Percentiles rank a stretch among this genome's conserved stretches.
Conservation (phyloP, 1,140 invertebrate species). For the Pseudomyrmex sp. region DNA sequence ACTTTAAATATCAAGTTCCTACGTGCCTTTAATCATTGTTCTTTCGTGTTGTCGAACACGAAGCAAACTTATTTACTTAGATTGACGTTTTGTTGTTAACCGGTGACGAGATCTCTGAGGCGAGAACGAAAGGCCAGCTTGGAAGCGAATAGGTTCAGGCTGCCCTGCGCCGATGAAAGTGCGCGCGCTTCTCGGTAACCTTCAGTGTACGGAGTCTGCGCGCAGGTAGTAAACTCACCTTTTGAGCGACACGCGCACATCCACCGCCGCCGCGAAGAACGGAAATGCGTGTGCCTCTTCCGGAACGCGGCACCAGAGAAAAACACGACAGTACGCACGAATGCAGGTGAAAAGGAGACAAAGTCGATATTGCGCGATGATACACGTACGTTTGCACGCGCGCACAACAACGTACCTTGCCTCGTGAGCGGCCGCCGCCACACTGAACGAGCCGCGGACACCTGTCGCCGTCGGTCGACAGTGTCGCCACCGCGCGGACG, state of each 20-base stretch:
- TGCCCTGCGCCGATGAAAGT: slow-evolving; percentile 32
- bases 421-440: slow-evolving; percentile 84
- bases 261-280: slow-evolving; percentile 54
- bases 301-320: neutral
- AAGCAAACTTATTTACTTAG: neutral
- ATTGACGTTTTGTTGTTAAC: neutral
- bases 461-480: slow-evolving; percentile 80
- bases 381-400: slow-evolving; percentile 42
- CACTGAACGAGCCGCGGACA: slow-evolving; percentile 82
- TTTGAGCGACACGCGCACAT: slow-evolving; percentile 72
- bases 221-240: slow-evolving; percentile 67
- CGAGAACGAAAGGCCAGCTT: slow-evolving; percentile 43
- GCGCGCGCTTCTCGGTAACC: slow-evolving; percentile 31
- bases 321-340: neutral
- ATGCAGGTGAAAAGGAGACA: neutral
- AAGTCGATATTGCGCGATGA: slow-evolving; percentile 1
- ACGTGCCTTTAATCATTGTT: neutral
- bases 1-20: neutral
- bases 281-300: slow-evolving; percentile 62
- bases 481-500: slow-evolving; percentile 80
- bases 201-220: slow-evolving; percentile 73
- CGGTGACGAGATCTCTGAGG: slow-evolving; percentile 4
- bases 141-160: slow-evolving; percentile 2
- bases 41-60: neutral
- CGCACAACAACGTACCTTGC: slow-evolving; percentile 76